Base-by-base conservation (phyloP, 2,797 vertebrate genomes). In the Sylvilagus floridanus region DNA sequence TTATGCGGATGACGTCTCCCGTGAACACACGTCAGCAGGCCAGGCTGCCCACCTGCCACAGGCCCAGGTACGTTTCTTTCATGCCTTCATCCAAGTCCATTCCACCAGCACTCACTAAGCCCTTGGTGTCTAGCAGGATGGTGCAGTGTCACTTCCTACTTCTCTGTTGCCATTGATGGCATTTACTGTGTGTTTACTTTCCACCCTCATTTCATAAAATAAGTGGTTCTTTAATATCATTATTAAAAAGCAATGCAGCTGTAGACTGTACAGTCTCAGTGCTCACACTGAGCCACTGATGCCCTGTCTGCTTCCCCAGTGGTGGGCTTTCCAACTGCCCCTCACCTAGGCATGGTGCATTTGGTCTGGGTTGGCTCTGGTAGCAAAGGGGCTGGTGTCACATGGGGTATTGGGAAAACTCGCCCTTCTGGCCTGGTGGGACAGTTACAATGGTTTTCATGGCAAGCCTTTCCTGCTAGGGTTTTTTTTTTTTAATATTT, bases 1-100 rank as follows among this genome's bases (percentile, higher is more conserved):
- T 89, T 95, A 97, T 57, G 89, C 97, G 78, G 82, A 77, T 62
- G 97, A 98, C 95, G 37, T 97, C 52, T 78, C 97, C 4, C 75
- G 50, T 12, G 98, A 97, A 88, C 93, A 69, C 83, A 35, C 37
- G 0, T 88, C 88, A 0, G 13, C 83, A 32, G 88, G 93, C 93
- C 94, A 95, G 84, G 90, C 93, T 82, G 54, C 79, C 42, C 22
- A 10, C 17, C 88, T 95, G 87, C 92, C 97, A 22, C 96, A 98
- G 83, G 95, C 97, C 66, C 97, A 98, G 98, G 98, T 98, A 89
- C 4, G 97, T 94, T 94, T 93, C 52, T 10, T 54, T 84, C 81
- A 78, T 91, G 95, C 52, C 2, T 84, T 60, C 7, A 1, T 5
- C 60, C 10, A 47, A 47, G 42, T 1, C 32, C 71, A 4, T 0